These are phyloP conservation scores for Montipora sp. DNA, from an alignment of 64 coral and sea anemone genomes.

Conservation along the genomic window DNA sequence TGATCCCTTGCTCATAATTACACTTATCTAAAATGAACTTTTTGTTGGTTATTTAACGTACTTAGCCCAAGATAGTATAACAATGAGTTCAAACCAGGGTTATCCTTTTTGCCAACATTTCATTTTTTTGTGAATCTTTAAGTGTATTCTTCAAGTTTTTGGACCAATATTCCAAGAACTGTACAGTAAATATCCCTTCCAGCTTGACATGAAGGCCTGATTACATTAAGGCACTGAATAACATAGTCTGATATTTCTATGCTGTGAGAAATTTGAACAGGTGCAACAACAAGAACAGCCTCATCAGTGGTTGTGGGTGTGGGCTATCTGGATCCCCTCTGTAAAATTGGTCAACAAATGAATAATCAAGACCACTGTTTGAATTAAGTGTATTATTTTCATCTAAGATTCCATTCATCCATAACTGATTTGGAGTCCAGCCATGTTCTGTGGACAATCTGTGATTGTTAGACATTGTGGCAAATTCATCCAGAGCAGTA, in stretches of 20 bases:
- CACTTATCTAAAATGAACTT: too few species aligned
- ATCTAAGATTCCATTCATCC: conserved; percentile 45
- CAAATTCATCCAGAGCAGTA: conserved; percentile 57
- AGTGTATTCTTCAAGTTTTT: conserved; percentile 39
- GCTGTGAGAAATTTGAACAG: conserved; percentile 27
- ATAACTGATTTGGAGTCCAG: conserved; percentile 53
- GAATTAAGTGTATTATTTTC: conserved; percentile 41
- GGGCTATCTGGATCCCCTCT: conserved; percentile 57
- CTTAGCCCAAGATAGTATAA: too few species aligned
- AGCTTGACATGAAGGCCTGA: conserved; percentile 43
- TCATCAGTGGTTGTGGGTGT: conserved; percentile 15
- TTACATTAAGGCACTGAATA: conserved; percentile 1
- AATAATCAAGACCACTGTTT: conserved; percentile 42
- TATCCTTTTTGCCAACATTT: too few species aligned
- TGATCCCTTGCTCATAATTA: too few species aligned
- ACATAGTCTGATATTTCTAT: conserved; percentile 22
- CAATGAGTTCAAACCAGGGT: too few species aligned
- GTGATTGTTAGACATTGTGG: conserved; percentile 67
- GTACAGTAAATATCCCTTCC: conserved; percentile 50
- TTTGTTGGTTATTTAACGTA: too few species aligned
- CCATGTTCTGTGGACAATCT: conserved; percentile 57
- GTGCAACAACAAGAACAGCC: conserved; percentile 28
- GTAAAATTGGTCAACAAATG: conserved; percentile 58
- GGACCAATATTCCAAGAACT: conserved; percentile 37
- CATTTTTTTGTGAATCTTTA: too few species aligned